A percentile compares a stretch with the other conserved stretches of the same genome.
phyloP scores from a whole-genome alignment of 2,113 vertebrate species.

The Tupaia chinensis region DNA sequence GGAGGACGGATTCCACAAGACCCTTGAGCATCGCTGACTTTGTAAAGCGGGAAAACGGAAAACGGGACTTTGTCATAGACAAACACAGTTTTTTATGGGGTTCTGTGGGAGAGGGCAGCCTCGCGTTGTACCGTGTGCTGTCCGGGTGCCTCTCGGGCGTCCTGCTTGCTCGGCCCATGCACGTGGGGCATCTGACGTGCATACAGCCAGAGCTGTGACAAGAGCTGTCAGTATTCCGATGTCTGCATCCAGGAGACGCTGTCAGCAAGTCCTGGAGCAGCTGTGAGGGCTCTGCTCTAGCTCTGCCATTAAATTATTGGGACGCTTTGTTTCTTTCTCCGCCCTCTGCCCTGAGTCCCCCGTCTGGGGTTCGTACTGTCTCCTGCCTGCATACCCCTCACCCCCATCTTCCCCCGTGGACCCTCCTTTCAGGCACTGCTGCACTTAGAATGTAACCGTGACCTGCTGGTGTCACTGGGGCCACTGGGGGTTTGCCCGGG shows the following conservation, averaged over 20 bases:
- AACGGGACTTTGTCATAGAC: constrained; percentile 83
- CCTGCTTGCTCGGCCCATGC: constrained; percentile 79
- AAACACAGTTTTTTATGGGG: constrained; percentile 74
- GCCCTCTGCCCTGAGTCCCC: constrained; percentile 37
- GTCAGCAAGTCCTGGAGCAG: constrained; percentile 79
- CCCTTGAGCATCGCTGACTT: constrained; percentile 84
- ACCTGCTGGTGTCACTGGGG: background rate
- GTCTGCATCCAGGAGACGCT: constrained; percentile 82
- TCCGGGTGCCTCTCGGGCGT: constrained; percentile 72
- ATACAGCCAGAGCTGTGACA: constrained; percentile 75
- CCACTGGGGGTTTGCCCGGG: background rate
- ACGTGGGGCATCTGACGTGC: constrained; percentile 77
- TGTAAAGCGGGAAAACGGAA: constrained; percentile 65
- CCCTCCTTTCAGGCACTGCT: constrained; percentile 43
- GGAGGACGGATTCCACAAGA: constrained; percentile 82
- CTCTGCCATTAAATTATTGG: constrained; percentile 88
- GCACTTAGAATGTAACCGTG: constrained; percentile 35
- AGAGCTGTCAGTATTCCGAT: constrained; percentile 86
- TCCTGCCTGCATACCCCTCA: constrained; percentile 36
- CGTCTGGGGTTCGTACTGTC: background rate
- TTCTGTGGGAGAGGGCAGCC: constrained; percentile 69
- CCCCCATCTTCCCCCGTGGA: background rate
- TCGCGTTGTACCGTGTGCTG: constrained; percentile 64
- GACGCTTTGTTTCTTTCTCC: constrained; percentile 83
- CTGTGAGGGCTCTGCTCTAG: constrained; percentile 83